phyloP scores from a whole-genome alignment of 2,888 invertebrate genomes.

The Ametastegia equiseti region DNA sequence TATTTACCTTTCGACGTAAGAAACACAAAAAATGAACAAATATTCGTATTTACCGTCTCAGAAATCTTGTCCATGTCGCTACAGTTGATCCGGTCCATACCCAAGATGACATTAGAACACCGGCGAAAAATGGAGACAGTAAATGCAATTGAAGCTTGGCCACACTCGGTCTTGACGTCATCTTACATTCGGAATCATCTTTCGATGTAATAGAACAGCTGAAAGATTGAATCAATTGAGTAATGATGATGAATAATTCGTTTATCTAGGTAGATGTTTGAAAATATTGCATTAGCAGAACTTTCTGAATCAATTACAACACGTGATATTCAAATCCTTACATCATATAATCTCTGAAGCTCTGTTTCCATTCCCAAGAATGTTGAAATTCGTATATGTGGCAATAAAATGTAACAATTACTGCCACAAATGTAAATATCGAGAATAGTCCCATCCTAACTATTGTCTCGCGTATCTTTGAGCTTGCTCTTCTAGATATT shows the following conservation, averaged over 20 bases:
- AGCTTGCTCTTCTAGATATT: slow-evolving; percentile 89
- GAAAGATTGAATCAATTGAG: slow-evolving; percentile 56
- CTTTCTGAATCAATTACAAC: neutral
- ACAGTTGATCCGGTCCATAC: slow-evolving; percentile 93
- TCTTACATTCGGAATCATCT: slow-evolving; percentile 79
- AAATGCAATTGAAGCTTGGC: slow-evolving; percentile 90
- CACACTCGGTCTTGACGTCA: slow-evolving; percentile 87
- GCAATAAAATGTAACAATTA: slow-evolving; percentile 88
- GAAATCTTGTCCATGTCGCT: slow-evolving; percentile 91
- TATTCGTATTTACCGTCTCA: slow-evolving; percentile 82
- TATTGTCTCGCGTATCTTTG: slow-evolving; percentile 92
- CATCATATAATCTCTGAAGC: slow-evolving; percentile 89
- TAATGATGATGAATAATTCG: neutral
- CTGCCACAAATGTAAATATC: slow-evolving; percentile 86
- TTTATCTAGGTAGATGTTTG: neutral
- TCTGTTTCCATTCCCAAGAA: slow-evolving; percentile 85
- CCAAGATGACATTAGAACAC: slow-evolving; percentile 95
- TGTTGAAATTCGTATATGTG: slow-evolving; percentile 90
- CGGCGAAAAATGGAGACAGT: slow-evolving; percentile 89
- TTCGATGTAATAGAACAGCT: slow-evolving; percentile 76
- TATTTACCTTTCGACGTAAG: neutral
- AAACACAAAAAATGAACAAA: neutral
- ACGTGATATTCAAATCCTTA: slow-evolving; percentile 77
- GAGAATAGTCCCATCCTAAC: slow-evolving; percentile 91
- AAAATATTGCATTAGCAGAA: neutral